A percentile compares a stretch with the other conserved stretches of the same genome.
These are phyloP conservation scores for Helicoverpa armigera DNA, from an alignment of 1,140 invertebrate species.

Conservation along the genomic window DNA sequence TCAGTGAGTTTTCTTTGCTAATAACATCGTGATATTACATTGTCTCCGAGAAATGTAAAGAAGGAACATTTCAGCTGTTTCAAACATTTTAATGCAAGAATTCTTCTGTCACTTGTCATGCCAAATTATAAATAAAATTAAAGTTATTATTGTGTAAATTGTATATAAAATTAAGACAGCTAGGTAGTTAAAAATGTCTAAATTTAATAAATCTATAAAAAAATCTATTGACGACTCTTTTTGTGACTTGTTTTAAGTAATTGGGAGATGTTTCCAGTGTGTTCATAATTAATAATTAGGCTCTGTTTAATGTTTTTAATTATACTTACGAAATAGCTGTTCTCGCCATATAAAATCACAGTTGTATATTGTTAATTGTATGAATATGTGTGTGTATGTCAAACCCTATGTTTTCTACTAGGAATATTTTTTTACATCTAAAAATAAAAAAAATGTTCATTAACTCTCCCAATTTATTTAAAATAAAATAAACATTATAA, in stretches of 20 bases:
- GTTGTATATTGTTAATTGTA: slow-evolving; percentile 12
- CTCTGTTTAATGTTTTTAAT: slow-evolving; percentile 27
- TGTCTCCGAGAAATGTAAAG: slow-evolving; percentile 5
- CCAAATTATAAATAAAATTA: slow-evolving; percentile 42
- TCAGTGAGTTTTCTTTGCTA: slow-evolving; percentile 15
- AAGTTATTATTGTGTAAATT: slow-evolving; percentile 49
- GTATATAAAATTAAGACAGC: slow-evolving; percentile 49
- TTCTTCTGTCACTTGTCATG: slow-evolving; percentile 30
- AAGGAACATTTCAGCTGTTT: slow-evolving; percentile 20
- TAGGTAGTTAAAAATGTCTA: slow-evolving; percentile 51
- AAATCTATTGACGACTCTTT: slow-evolving; percentile 43
- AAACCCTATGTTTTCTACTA: not conserved
- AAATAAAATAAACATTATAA: not conserved
- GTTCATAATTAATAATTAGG: slow-evolving; percentile 30
- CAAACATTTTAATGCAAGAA: slow-evolving; percentile 11
- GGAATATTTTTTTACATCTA: not conserved
- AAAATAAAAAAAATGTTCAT: no score
- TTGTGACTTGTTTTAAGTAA: slow-evolving; percentile 43
- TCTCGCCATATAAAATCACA: slow-evolving; percentile 1
- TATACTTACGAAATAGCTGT: not conserved
- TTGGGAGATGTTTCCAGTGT: slow-evolving; percentile 38
- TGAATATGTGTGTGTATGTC: not conserved
- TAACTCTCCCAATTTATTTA: slow-evolving; percentile 33
- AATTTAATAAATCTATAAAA: slow-evolving; percentile 45
- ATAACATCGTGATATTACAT: slow-evolving; percentile 13